Percentiles rank a stretch among this genome's conserved stretches.
Conservation (phyloP, 64 coral and sea anemone genomes). For the Montipora efflorescens region DNA sequence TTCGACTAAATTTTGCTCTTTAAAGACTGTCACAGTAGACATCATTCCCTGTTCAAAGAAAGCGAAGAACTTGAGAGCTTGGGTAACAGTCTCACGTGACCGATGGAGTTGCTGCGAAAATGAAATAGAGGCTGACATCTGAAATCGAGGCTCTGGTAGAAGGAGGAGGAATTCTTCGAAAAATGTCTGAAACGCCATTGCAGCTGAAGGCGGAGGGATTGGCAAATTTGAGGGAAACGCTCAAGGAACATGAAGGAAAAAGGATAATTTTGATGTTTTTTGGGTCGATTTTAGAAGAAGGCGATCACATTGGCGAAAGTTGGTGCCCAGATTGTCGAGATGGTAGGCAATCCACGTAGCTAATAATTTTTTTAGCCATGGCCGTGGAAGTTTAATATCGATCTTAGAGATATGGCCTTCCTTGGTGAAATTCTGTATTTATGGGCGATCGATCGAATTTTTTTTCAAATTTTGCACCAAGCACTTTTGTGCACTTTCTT, state of each 20-base stretch:
- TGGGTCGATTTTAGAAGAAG: slow-evolving; percentile 60
- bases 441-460: background rate
- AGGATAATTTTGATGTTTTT: slow-evolving; percentile 71
- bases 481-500: too few relatives aligned
- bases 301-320: slow-evolving; percentile 49
- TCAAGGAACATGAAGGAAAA: slow-evolving; percentile 52
- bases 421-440: background rate
- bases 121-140: background rate
- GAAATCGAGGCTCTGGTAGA: background rate
- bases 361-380: too few relatives aligned
- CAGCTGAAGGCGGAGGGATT: slow-evolving; percentile 67
- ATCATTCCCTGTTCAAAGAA: background rate
- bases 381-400: too few relatives aligned
- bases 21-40: background rate
- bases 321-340: slow-evolving; percentile 84
- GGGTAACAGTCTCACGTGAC: background rate
- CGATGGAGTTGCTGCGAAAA: background rate
- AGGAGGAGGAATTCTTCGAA: background rate
- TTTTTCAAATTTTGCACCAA: too few relatives aligned
- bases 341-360: slow-evolving; percentile 24
- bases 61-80: background rate
- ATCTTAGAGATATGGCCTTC: background rate
- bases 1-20: slow-evolving; percentile 16
- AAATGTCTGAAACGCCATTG: slow-evolving; percentile 34
- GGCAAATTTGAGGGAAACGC: background rate